phyloP scores from a whole-genome alignment of 2,113 vertebrate species.

The Salminus brasiliensis region DNA sequence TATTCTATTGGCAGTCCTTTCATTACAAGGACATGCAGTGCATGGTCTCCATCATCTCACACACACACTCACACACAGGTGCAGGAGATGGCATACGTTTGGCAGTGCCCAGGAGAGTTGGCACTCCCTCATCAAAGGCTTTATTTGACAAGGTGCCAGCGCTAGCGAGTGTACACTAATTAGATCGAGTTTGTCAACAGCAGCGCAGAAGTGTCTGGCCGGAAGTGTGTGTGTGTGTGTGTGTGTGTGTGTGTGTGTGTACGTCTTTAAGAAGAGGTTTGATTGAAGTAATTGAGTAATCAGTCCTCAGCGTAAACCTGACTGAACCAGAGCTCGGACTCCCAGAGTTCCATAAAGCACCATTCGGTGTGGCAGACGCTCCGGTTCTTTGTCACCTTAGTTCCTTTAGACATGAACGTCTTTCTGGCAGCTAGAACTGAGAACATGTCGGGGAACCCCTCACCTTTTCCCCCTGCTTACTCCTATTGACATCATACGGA shows the following conservation, averaged over 20 bases:
- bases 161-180: neutral
- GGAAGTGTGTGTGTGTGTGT: neutral
- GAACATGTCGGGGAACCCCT: neutral
- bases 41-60: no score
- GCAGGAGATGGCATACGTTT: neutral
- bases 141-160: neutral
- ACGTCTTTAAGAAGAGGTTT: neutral
- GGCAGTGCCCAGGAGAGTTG: neutral
- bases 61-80: neutral
- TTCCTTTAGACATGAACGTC: neutral
- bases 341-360: neutral
- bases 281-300: neutral
- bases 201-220: neutral
- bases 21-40: no score
- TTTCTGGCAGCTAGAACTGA: neutral
- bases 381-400: neutral
- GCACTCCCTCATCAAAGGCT: conserved; percentile 4
- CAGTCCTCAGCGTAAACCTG: neutral
- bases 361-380: conserved; percentile 22
- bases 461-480: no score
- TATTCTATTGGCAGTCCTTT: no score
- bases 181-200: conserved; percentile 16
- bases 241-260: neutral
- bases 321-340: no score
- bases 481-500: no score